A percentile compares a stretch with the other conserved stretches of the same genome.
Evolutionary conservation across 2,797 vertebrate species (phyloP).

Genomic region (Galagoides demidoff): DNA sequence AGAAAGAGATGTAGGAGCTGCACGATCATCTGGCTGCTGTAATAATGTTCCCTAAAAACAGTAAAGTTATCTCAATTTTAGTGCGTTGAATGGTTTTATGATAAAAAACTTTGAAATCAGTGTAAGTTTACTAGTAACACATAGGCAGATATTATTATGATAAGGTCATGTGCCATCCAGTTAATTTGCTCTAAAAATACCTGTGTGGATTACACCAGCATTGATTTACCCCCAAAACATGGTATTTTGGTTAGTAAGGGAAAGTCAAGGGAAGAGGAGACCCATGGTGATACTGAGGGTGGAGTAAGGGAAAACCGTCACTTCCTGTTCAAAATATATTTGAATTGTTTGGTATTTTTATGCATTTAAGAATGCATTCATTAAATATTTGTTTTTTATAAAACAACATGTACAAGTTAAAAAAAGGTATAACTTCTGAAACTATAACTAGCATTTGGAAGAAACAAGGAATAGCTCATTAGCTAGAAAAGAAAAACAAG

Average conservation of each 20-base stretch:
- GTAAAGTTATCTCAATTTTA: slow-evolving; percentile 71
- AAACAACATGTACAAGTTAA: slow-evolving; percentile 20
- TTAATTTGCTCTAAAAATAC: slow-evolving; percentile 33
- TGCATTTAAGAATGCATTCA: not conserved
- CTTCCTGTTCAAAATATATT: slow-evolving; percentile 27
- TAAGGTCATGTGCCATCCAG: slow-evolving; percentile 37
- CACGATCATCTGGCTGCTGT: slow-evolving; percentile 86
- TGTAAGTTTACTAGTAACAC: slow-evolving; percentile 17
- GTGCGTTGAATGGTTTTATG: not conserved
- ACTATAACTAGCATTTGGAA: slow-evolving; percentile 23
- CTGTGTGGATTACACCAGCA: not conserved
- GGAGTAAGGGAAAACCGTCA: not conserved
- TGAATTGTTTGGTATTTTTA: slow-evolving; percentile 39
- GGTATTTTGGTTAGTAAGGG: not conserved
- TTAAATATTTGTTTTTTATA: slow-evolving; percentile 38
- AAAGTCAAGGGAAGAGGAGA: slow-evolving; percentile 41
- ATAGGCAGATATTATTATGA: not conserved
- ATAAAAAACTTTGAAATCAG: slow-evolving; percentile 34
- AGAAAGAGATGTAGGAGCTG: slow-evolving; percentile 87
- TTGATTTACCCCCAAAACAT: not conserved
- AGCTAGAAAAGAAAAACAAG: slow-evolving; percentile 44
- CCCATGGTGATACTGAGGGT: not conserved
- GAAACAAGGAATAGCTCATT: slow-evolving; percentile 21
- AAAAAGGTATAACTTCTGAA: slow-evolving; percentile 41
- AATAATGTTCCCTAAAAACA: slow-evolving; percentile 90